Base-by-base conservation (phyloP, 2,888 invertebrate genomes). In the Chrysotoxum bicinctum region DNA sequence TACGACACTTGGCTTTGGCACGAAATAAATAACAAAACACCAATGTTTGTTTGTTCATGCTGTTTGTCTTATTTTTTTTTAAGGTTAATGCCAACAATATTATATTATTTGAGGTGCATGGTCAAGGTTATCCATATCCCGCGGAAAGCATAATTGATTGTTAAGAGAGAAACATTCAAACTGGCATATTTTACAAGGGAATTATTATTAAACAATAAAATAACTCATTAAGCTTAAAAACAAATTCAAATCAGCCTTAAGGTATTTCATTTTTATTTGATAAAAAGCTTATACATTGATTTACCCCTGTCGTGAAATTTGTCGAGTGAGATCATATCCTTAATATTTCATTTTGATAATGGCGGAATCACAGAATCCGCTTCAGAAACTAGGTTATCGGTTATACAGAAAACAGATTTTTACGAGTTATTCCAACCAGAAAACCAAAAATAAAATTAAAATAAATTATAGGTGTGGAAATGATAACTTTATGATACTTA, bases 331-430 rank as follows among this genome's bases (percentile, higher is more conserved):
- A 62, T 40, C 62, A 62, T 60, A 16, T 40, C 62, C 43, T 43
- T 40, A 43, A 1, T 26, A 16, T 45, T 64, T 64, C 45, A 64
- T 32, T 64, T 45, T 64, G 45, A 45, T 64, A 45, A 19, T 45
- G 16, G 64, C 64, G 64, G 64, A 45, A 45, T 45, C 43, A 32
- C 32, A 64, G 52, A 43, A 40, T 70, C 56, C 52, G 56, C 52
- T 56, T 37, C 12, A 40, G 40, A 52, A 40, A 35, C 52, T 70
- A 9, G 6, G 2, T 69, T 12, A 19, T 23, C 14, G 19, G 3
- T 12, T 35, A 19, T 12, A 19, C 19, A 19, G 7, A n/a, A 19
- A 10, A 32, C 19, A 32, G 1, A 32, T 37, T 37, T 52, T n/a
- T 54, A n/a, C n/a, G n/a, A n/a, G n/a, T 30, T 30, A 9, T 50